Percentiles rank a stretch among this genome's conserved stretches.
Evolutionary conservation across 2,888 invertebrate species (phyloP).

Genomic region (Pristionchus mayeri): DNA sequence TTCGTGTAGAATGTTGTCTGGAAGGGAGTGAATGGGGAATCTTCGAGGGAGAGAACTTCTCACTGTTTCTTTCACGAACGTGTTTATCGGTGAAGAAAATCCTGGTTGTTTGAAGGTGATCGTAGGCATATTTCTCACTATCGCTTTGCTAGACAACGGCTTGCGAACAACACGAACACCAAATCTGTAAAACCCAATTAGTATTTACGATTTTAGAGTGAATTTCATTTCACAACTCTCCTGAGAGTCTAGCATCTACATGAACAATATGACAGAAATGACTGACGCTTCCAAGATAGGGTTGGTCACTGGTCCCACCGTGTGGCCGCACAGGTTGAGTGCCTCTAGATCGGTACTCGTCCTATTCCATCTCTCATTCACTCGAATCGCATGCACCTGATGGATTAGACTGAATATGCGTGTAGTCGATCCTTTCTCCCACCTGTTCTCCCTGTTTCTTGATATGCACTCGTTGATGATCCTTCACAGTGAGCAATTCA

Average conservation of each 20-base stretch:
- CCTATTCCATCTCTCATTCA: background rate
- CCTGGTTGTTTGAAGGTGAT: background rate
- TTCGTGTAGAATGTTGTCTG: background rate
- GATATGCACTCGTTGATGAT: background rate
- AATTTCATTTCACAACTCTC: background rate
- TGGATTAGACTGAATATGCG: background rate
- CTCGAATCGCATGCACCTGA: background rate
- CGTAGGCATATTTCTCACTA: background rate
- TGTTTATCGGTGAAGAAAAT: background rate
- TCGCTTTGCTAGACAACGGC: background rate
- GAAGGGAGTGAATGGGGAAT: background rate
- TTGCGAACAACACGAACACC: background rate
- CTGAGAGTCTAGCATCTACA: too few species aligned
- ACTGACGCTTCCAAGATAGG: background rate
- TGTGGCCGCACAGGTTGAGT: background rate
- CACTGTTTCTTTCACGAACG: background rate
- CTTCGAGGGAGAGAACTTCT: background rate
- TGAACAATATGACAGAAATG: too few species aligned
- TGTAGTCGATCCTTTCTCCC: background rate
- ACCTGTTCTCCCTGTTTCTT: conserved; percentile 19
- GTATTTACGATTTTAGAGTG: too few species aligned
- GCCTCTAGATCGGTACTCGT: background rate
- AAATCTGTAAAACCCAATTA: conserved; percentile 41
- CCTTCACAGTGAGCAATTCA: conserved; percentile 22
- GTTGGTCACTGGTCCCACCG: background rate